Conservation (phyloP, 2,888 invertebrate species). For the Perithous albicinctus region DNA sequence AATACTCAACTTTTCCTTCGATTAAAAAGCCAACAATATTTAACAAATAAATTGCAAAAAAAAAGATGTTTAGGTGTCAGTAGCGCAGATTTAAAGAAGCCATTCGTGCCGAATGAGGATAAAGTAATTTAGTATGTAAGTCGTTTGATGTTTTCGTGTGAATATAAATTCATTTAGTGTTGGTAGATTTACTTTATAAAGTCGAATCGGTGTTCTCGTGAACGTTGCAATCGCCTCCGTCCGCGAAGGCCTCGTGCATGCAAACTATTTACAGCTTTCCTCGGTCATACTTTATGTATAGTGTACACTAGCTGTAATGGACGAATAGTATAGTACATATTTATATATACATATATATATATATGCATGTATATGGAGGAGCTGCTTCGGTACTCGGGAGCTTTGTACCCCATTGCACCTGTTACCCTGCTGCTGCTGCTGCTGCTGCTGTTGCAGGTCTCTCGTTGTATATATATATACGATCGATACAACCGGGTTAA, state of each 20-base stretch:
- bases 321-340: conserved; percentile 14
- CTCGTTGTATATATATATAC: conserved; percentile 31
- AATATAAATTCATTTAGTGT: conserved; percentile 61
- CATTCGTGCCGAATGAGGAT: conserved; percentile 22
- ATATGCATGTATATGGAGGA: conserved; percentile 51
- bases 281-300: conserved; percentile 25
- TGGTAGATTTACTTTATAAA: conserved; percentile 66
- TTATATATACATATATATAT: conserved; percentile 20
- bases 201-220: conserved; percentile 56
- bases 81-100: background rate
- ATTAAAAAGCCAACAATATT: background rate
- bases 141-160: conserved; percentile 19
- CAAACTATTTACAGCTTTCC: conserved; percentile 60
- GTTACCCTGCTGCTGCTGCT: conserved; percentile 50
- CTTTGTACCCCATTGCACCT: conserved; percentile 71
- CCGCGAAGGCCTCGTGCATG: conserved; percentile 57
- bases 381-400: conserved; percentile 62
- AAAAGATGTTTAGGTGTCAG: background rate
- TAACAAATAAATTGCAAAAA: background rate
- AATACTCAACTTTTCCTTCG: background rate
- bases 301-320: conserved; percentile 21
- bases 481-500: conserved; percentile 65
- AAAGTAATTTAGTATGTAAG: conserved; percentile 27
- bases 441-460: conserved; percentile 31
- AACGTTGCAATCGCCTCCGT: conserved; percentile 48